These are phyloP conservation scores for Spatula clypeata DNA, from an alignment of 2,797 vertebrate species.

Conservation along the genomic window DNA sequence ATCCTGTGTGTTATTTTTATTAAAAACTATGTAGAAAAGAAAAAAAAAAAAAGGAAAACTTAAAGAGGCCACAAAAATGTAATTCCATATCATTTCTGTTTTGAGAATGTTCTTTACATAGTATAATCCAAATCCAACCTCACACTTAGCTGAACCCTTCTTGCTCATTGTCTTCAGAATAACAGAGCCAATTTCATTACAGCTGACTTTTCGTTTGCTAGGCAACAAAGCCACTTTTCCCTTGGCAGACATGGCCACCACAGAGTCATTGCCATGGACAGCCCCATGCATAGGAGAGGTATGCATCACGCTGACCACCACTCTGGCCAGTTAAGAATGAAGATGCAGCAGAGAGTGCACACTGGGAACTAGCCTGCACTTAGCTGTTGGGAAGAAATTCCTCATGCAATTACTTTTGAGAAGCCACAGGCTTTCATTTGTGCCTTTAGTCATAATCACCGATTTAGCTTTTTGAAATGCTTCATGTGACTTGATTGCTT, in stretches of 20 bases:
- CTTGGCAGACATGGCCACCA: not conserved
- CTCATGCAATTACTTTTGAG: not conserved
- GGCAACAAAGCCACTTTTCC: not conserved
- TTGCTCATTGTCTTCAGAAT: not conserved
- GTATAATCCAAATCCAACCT: not conserved
- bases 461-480: not conserved
- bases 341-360: not conserved
- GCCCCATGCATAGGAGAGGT: rapidly evolving
- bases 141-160: not conserved
- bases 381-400: not conserved
- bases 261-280: no score
- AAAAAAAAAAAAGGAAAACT: not conserved
- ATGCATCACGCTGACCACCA: not conserved
- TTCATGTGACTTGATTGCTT: not conserved
- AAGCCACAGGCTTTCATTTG: not conserved
- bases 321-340: not conserved
- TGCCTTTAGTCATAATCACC: not conserved
- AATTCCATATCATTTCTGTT: not conserved
- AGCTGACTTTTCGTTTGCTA: not conserved
- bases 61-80: not conserved
- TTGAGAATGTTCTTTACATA: not conserved
- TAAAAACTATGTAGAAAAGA: not conserved
- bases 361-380: not conserved
- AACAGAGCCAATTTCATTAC: not conserved
- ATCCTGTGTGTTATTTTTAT: not conserved